Evolutionary conservation across 2,797 vertebrate genomes (phyloP).

Genomic region (Oophaga sylvatica): DNA sequence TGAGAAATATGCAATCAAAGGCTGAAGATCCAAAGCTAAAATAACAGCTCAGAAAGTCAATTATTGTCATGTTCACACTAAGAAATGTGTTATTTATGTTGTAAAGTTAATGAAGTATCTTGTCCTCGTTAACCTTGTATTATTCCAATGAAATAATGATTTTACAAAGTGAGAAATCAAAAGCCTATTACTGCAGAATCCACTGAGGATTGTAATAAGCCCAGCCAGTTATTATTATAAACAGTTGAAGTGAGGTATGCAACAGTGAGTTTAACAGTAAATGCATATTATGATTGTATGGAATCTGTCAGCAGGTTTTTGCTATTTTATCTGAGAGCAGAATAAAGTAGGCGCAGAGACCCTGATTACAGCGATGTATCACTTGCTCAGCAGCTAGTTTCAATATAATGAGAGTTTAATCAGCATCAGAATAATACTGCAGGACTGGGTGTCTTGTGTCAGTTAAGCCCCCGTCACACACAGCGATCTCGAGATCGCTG

Average conservation of each 20-base stretch:
- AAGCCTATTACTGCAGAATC: not conserved
- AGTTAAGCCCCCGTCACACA: too few species aligned
- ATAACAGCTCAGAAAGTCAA: not conserved
- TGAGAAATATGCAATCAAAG: not conserved
- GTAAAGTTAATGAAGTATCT: not conserved
- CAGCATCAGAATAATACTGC: too few species aligned
- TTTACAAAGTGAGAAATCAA: not conserved
- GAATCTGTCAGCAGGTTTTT: too few species aligned
- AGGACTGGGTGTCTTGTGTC: too few species aligned
- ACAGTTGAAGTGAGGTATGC: not conserved
- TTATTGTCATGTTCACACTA: not conserved
- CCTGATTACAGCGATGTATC: too few species aligned
- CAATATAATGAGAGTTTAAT: too few species aligned
- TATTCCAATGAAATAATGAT: not conserved
- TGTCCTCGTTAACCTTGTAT: not conserved
- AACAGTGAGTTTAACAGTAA: not conserved
- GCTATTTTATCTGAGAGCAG: too few species aligned
- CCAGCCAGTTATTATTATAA: not conserved
- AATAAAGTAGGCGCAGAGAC: too few species aligned
- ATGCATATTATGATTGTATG: not conserved
- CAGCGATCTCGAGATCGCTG: too few species aligned
- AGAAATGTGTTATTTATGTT: not conserved
- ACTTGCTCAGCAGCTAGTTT: too few species aligned
- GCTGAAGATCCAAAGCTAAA: not conserved
- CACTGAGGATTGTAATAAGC: not conserved